Percentiles rank a stretch among this genome's conserved stretches.
These are phyloP conservation scores for Pemphredon lugubris DNA, from an alignment of 2,888 invertebrate species.

Conservation along the genomic window DNA sequence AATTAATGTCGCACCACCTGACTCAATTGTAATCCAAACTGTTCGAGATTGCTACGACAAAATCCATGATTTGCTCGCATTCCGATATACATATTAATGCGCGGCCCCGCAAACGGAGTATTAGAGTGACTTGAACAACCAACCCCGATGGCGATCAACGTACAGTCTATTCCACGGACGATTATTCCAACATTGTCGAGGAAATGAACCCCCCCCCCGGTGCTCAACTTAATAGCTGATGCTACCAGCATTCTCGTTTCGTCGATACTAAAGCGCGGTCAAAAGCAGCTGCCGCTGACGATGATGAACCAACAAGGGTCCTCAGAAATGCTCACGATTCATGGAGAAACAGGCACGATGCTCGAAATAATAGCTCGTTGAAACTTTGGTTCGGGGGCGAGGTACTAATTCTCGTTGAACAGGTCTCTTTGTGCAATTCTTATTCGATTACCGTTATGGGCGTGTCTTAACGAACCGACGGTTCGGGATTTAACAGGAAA, in stretches of 20 bases:
- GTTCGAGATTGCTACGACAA: background rate
- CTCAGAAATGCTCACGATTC: constrained; percentile 37
- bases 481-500: no score
- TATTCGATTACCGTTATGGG: no score
- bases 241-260: constrained; percentile 27
- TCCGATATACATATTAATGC: constrained; percentile 11
- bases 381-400: constrained; percentile 1
- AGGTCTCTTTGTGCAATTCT: no score
- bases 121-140: background rate
- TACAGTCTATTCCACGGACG: constrained; percentile 15
- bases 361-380: constrained; percentile 31
- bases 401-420: background rate
- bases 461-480: no score
- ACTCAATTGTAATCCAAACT: background rate
- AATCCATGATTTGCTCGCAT: background rate
- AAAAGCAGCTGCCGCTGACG: constrained; percentile 40
- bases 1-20: no score
- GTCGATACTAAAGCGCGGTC: constrained; percentile 28
- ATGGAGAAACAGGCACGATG: constrained; percentile 28
- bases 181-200: constrained; percentile 45
- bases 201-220: constrained; percentile 46
- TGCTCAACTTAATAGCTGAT: constrained; percentile 46
- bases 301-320: constrained; percentile 45
- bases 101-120: background rate
- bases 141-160: constrained; percentile 22